phyloP scores from a whole-genome alignment of 1,140 invertebrate genomes.

The Vanessa atalanta region DNA sequence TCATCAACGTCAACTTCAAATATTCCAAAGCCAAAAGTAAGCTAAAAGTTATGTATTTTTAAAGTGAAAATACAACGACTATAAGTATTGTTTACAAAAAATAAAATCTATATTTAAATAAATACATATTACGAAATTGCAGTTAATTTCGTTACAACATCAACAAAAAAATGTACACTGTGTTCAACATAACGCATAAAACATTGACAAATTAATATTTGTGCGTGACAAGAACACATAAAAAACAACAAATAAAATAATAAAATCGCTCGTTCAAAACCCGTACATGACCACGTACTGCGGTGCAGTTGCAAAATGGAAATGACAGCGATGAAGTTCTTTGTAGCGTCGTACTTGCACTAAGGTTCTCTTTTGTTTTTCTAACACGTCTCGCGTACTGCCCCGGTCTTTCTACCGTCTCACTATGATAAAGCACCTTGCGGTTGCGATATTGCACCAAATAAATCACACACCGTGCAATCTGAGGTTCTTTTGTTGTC shows the following conservation, averaged over 20 bases:
- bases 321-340: conserved; percentile 61
- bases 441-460: conserved; percentile 42
- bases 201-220: neutral
- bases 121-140: neutral
- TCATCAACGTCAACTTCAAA: no score
- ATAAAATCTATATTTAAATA: neutral
- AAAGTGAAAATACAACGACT: no score
- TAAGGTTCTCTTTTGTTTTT: conserved; percentile 40
- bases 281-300: conserved; percentile 43
- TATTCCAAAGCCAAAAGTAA: no score
- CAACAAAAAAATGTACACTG: neutral
- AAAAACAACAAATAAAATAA: neutral
- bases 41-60: no score
- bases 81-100: neutral
- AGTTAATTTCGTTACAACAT: neutral
- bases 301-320: conserved; percentile 55
- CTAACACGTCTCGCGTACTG: conserved; percentile 27
- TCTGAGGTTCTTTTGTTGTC: conserved; percentile 42
- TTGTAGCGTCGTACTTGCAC: conserved; percentile 44
- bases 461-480: conserved; percentile 44
- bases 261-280: conserved; percentile 37
- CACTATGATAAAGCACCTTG: conserved; percentile 38
- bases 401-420: conserved; percentile 27
- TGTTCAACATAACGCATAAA: neutral
- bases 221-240: neutral